These are phyloP conservation scores for Drosophila seguyi DNA, from an alignment of 1,140 invertebrate genomes.

Conservation along the genomic window DNA sequence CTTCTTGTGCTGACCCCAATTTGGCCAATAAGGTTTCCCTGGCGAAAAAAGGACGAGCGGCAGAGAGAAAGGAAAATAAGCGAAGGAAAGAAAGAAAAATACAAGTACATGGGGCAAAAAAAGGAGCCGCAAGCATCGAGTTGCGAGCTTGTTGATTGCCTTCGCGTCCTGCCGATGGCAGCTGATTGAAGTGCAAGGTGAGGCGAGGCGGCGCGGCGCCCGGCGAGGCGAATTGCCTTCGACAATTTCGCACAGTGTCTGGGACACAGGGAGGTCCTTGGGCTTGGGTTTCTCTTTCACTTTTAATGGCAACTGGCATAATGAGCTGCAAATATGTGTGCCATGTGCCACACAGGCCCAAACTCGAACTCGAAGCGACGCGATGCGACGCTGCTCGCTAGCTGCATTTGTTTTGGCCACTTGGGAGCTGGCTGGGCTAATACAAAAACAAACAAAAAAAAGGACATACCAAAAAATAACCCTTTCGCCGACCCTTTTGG, in stretches of 20 bases:
- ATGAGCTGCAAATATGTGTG: constrained; percentile 67
- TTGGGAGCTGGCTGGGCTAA: constrained; percentile 43
- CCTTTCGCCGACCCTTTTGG: constrained; percentile 19
- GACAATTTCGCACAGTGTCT: constrained; percentile 54
- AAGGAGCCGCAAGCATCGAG: constrained; percentile 34
- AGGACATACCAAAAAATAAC: not conserved
- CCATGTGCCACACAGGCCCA: constrained; percentile 37
- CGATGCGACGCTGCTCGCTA: constrained; percentile 13
- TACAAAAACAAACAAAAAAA: not conserved
- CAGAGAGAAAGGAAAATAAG: not conserved
- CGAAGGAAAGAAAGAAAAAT: constrained; percentile 5
- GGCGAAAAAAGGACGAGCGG: constrained; percentile 16
- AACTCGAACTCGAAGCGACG: constrained; percentile 31
- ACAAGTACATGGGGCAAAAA: constrained; percentile 13
- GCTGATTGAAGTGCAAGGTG: constrained; percentile 74
- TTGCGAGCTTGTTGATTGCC: constrained; percentile 62
- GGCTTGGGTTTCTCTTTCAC: constrained; percentile 54
- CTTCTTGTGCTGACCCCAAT: constrained; percentile 78
- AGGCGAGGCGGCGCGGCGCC: constrained; percentile 23
- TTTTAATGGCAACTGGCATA: constrained; percentile 77
- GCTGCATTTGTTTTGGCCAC: constrained; percentile 66
- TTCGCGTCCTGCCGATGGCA: constrained; percentile 37
- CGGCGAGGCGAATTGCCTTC: constrained; percentile 19
- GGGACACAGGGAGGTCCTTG: constrained; percentile 27
- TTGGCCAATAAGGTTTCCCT: constrained; percentile 71